Conservation (phyloP, 30 jellyfish, hydroid and myxozoan genomes). For the Pelagia noctiluca region DNA sequence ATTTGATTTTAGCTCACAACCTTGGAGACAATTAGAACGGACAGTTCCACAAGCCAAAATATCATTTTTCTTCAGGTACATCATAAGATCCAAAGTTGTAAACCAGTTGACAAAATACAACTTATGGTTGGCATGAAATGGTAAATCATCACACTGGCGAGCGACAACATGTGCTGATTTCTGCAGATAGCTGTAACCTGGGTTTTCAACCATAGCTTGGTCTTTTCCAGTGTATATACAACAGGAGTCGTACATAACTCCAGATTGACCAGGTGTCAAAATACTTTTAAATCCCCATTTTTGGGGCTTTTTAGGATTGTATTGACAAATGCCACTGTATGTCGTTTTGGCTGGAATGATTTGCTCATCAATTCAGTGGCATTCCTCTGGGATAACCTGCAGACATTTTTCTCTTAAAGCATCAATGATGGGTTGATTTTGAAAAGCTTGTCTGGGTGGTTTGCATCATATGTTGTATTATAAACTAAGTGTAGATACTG, state of each 20-base stretch:
- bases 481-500: background rate
- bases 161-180: conserved; percentile 81
- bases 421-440: background rate
- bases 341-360: no score
- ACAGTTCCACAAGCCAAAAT: conserved; percentile 74
- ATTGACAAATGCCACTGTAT: conserved; percentile 67
- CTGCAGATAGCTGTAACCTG: conserved; percentile 45
- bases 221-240: conserved; percentile 21
- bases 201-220: background rate
- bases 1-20: conserved; percentile 64
- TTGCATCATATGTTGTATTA: conserved; percentile 1
- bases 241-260: no score
- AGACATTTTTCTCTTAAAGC: background rate
- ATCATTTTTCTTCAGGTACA: conserved; percentile 51
- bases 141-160: conserved; percentile 64
- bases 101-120: conserved; percentile 80
- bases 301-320: conserved; percentile 60
- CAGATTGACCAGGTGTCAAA: conserved; percentile 77
- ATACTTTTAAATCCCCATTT: conserved; percentile 54
- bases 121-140: conserved; percentile 45
- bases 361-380: no score
- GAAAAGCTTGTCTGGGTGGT: background rate
- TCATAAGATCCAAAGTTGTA: conserved; percentile 49
- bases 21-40: conserved; percentile 60
- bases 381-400: background rate